Percentiles rank a stretch among this genome's conserved stretches.
phyloP scores from a whole-genome alignment of 1,140 invertebrate species.

The Drosophila mojavensis region DNA sequence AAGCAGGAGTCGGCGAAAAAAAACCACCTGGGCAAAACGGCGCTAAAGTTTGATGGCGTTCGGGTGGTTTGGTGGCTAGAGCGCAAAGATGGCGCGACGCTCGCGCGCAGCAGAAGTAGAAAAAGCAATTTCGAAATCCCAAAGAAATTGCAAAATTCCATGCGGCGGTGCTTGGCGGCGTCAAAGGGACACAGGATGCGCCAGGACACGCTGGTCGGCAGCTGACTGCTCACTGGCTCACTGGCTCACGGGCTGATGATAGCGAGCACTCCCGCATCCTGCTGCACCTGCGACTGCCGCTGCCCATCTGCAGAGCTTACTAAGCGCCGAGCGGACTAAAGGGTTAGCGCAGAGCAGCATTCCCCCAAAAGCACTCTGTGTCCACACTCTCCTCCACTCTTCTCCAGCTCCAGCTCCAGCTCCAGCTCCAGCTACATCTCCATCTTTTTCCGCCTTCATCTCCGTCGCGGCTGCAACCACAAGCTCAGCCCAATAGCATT shows the following conservation, averaged over 20 bases:
- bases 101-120: constrained; percentile 69
- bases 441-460: background rate
- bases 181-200: constrained; percentile 48
- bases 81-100: constrained; percentile 44
- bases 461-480: background rate
- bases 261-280: constrained; percentile 19
- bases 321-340: constrained; percentile 59
- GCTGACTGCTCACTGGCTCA: constrained; percentile 35
- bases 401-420: constrained; percentile 6
- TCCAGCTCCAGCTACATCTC: background rate
- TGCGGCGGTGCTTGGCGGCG: constrained; percentile 49
- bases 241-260: constrained; percentile 30
- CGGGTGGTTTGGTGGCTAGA: constrained; percentile 9
- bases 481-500: constrained; percentile 39
- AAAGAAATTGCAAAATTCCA: constrained; percentile 83
- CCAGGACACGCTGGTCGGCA: constrained; percentile 38
- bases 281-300: constrained; percentile 51
- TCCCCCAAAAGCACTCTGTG: background rate
- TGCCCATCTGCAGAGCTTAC: constrained; percentile 67
- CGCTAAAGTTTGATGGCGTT: constrained; percentile 37
- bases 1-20: background rate
- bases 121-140: constrained; percentile 82
- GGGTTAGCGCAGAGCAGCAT: constrained; percentile 53
- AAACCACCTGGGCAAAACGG: constrained; percentile 63
- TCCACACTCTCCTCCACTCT: background rate